Percentiles rank a stretch among this genome's conserved stretches.
These are phyloP conservation scores for Napeogenes inachia DNA, from an alignment of 2,888 invertebrate genomes.

Conservation along the genomic window DNA sequence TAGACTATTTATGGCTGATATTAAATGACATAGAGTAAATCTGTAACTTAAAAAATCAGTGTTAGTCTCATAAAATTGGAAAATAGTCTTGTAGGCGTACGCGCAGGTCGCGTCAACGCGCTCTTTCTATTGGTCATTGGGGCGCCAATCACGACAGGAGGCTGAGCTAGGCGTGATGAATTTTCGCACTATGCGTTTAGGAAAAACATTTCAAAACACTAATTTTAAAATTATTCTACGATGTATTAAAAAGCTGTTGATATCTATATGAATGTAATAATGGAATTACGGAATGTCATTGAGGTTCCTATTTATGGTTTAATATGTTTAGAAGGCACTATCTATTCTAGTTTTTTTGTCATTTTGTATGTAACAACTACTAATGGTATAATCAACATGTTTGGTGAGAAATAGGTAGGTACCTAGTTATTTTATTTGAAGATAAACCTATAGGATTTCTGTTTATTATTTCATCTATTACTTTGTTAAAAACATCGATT, in stretches of 20 bases:
- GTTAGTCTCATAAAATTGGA: conserved; percentile 54
- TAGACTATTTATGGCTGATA: background rate
- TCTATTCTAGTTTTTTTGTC: too few relatives aligned
- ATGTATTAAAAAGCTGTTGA: background rate
- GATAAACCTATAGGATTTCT: too few relatives aligned
- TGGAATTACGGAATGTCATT: too few relatives aligned
- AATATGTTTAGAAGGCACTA: too few relatives aligned
- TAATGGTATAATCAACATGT: too few relatives aligned
- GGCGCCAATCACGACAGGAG: conserved; percentile 63
- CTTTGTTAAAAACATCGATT: too few relatives aligned
- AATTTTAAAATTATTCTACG: background rate
- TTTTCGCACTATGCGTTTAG: conserved; percentile 46
- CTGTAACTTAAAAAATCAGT: background rate
- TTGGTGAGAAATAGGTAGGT: too few relatives aligned
- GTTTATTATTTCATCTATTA: too few relatives aligned
- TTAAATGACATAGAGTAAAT: background rate
- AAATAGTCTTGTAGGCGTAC: conserved; percentile 71
- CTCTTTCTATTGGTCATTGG: conserved; percentile 58
- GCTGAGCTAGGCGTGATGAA: conserved; percentile 51
- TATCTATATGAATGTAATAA: too few relatives aligned
- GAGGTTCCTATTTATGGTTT: too few relatives aligned
- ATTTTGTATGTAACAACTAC: too few relatives aligned
- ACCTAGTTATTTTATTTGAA: too few relatives aligned
- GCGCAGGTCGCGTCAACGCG: conserved; percentile 49
- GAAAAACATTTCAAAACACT: conserved; percentile 30